Base-by-base conservation (phyloP, 2,888 invertebrate species). In the Orthosia incerta region DNA sequence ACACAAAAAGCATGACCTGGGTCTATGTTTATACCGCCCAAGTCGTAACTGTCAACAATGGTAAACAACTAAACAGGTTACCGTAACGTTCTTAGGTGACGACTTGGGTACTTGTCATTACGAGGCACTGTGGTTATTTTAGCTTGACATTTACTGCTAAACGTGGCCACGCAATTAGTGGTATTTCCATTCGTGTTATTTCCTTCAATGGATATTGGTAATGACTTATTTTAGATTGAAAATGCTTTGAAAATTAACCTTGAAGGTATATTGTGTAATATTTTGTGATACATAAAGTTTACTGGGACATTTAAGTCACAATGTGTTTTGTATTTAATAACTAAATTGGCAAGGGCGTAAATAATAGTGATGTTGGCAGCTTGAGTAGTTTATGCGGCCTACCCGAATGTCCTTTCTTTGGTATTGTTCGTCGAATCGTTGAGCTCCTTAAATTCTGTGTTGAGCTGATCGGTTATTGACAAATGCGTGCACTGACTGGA, bases 131-230 rank as follows among this genome's bases (percentile, higher is more conserved):
- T 59, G 55, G 77, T 67, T 76, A 57, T 60, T 75, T 57, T 13
- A 45, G 26, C 5, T 4, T n/a, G 67, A 67, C 53, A 57, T 81
- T 81, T 76, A 77, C 67, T 76, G 63, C 69, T 60, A 64, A 80
- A 83, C 79, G 79, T 83, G 83, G 46, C 46, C 50, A 51, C 45
- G 57, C 18, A 65, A 79, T 72, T 79, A 79, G 83, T 31, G 20
- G 53, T 75, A 53, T 77, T 61, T 62, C 48, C 48, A 55, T n/a
- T 23, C 18, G 20, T 77, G 71, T 61, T 46, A 15, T 60, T 48
- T 66, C 18, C 45, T 78, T 62, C 46, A 59, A 81, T 67, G 59
- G 16, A 39, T 51, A 46, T 75, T 59, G 16, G 13, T 57, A 51
- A 51, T 18, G 12, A 31, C 20, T 31, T 39, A 74, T 31, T 71